Evolutionary conservation across 2,888 invertebrate species (phyloP).

Genomic region (Xestia rhomboidea): DNA sequence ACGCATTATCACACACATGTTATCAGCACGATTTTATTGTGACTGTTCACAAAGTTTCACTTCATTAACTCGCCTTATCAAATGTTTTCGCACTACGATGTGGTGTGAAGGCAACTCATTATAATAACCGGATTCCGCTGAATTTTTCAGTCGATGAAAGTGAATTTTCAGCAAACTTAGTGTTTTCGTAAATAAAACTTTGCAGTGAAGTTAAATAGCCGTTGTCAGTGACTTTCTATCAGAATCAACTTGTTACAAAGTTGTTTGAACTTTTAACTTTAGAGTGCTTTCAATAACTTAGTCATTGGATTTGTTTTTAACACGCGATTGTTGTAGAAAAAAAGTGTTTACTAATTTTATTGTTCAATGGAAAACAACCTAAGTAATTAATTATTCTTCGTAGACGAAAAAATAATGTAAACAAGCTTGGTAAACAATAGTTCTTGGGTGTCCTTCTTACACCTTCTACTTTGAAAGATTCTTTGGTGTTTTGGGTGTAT

Average conservation of each 20-base stretch:
- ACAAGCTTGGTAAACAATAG: neutral
- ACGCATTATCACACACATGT: conserved; percentile 67
- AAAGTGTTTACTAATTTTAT: neutral
- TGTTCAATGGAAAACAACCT: neutral
- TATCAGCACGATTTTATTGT: conserved; percentile 78
- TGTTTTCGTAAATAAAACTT: conserved; percentile 15
- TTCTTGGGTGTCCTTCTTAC: neutral
- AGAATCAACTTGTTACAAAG: conserved; percentile 38
- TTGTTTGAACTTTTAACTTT: conserved; percentile 45
- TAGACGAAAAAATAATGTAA: neutral
- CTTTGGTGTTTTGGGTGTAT: neutral
- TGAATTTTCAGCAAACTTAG: conserved; percentile 18
- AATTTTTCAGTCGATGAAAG: conserved; percentile 22
- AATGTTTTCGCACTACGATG: conserved; percentile 49
- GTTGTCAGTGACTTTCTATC: conserved; percentile 27
- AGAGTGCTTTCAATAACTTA: conserved; percentile 47
- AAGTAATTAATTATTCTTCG: neutral
- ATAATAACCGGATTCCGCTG: conserved; percentile 50
- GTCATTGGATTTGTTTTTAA: conserved; percentile 47
- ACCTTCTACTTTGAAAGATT: neutral
- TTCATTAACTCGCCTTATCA: conserved; percentile 70
- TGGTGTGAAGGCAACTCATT: conserved; percentile 51
- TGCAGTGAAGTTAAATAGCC: conserved; percentile 30
- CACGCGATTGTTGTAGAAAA: conserved; percentile 48
- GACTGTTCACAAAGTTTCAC: conserved; percentile 69